These are phyloP conservation scores for Vicugna pacos DNA, from an alignment of 2,113 vertebrate species.

Conservation along the genomic window DNA sequence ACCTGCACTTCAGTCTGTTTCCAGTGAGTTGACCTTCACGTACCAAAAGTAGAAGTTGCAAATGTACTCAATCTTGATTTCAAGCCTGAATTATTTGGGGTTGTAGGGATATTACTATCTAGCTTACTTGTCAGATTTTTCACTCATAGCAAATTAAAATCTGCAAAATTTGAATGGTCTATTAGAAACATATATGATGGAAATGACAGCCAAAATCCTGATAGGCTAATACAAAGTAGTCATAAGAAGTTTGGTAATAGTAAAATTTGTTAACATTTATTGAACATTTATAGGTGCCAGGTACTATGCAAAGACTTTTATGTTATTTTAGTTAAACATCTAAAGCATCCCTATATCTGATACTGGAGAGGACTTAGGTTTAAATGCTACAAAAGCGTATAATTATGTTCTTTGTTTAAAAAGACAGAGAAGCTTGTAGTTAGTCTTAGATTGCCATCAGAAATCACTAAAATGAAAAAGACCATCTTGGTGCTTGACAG, in stretches of 20 bases:
- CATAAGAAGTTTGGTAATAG: background rate
- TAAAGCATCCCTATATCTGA: background rate
- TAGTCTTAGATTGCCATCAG: constrained; percentile 24
- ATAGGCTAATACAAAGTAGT: background rate
- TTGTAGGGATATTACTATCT: background rate
- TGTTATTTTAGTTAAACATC: background rate
- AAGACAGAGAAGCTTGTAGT: background rate
- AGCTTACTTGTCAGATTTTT: background rate
- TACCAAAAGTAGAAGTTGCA: background rate
- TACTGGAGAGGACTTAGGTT: background rate
- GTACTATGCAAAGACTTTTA: background rate
- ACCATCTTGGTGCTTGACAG: background rate
- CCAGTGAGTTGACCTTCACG: background rate
- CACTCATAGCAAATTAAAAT: background rate
- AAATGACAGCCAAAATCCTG: background rate
- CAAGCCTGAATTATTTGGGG: background rate
- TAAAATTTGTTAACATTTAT: constrained; percentile 4
- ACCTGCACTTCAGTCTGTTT: background rate
- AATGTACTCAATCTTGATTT: background rate
- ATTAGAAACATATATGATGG: background rate
- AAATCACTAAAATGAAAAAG: constrained; percentile 41
- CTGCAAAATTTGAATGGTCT: background rate
- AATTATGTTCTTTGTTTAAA: constrained; percentile 22
- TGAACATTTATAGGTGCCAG: background rate
- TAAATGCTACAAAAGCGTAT: constrained; percentile 13